Evolutionary conservation across 2,888 invertebrate genomes (phyloP).

Genomic region (Noctua pronuba): DNA sequence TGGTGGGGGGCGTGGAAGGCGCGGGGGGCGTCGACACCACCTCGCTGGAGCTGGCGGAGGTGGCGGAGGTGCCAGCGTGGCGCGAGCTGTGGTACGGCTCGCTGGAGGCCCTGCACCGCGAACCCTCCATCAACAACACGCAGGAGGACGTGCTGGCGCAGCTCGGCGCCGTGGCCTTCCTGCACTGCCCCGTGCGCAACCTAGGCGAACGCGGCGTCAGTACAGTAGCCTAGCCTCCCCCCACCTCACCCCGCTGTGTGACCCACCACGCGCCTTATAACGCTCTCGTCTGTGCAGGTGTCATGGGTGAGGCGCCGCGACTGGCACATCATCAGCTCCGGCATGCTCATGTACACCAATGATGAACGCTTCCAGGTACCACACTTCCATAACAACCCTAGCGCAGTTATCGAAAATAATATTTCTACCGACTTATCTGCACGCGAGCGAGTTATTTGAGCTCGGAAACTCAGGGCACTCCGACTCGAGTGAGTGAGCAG

Average conservation of each 20-base stretch:
- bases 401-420: neutral
- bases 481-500: neutral
- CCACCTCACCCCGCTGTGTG: too few relatives aligned
- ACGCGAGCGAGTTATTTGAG: neutral
- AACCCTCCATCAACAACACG: slow-evolving; percentile 93
- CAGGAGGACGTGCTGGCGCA: slow-evolving; percentile 94
- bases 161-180: slow-evolving; percentile 94
- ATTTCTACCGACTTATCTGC: neutral
- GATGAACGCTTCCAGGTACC: slow-evolving; percentile 94
- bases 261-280: neutral
- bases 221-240: slow-evolving; percentile 14
- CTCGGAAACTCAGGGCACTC: neutral
- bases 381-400: neutral
- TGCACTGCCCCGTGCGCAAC: slow-evolving; percentile 95
- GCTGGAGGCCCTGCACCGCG: slow-evolving; percentile 84
- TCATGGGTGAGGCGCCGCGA: slow-evolving; percentile 98
- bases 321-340: slow-evolving; percentile 98
- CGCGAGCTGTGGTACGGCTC: slow-evolving; percentile 91
- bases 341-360: slow-evolving; percentile 97
- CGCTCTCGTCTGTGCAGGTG: slow-evolving; percentile 90
- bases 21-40: slow-evolving; percentile 56
- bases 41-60: slow-evolving; percentile 73
- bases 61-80: slow-evolving; percentile 89
- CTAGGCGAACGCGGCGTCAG: slow-evolving; percentile 93
- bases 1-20: slow-evolving; percentile 44